These are phyloP conservation scores for Dryadula phaetusa DNA, from an alignment of 2,888 invertebrate species.

Conservation along the genomic window DNA sequence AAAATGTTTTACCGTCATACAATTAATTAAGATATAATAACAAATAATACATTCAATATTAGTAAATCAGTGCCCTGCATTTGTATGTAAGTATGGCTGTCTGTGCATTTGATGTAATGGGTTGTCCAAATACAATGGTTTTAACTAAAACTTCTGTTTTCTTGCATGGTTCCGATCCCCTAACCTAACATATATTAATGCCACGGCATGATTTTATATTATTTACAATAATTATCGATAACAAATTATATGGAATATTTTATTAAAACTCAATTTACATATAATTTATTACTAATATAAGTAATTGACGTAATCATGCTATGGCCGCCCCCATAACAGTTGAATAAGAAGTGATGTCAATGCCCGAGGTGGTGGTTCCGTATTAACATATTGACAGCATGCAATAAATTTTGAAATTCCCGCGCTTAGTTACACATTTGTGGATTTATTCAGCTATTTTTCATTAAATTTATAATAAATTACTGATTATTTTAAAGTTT, in stretches of 20 bases:
- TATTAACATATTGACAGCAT: constrained; percentile 39
- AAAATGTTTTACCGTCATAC: not conserved
- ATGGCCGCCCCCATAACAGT: constrained; percentile 39
- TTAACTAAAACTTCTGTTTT: constrained; percentile 76
- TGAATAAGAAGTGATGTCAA: constrained; percentile 29
- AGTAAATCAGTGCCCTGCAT: constrained; percentile 42
- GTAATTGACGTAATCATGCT: constrained; percentile 40
- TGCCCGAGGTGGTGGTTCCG: constrained; percentile 40
- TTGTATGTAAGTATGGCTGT: constrained; percentile 66
- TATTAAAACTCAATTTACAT: too few species aligned
- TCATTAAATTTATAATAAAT: not conserved
- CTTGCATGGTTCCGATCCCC: constrained; percentile 75
- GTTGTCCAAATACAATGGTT: constrained; percentile 77
- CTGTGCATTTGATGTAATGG: constrained; percentile 74
- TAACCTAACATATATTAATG: constrained; percentile 54
- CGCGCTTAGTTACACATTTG: constrained; percentile 16
- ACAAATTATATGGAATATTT: too few species aligned
- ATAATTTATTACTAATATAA: not conserved
- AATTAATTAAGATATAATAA: not conserved
- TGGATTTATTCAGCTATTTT: not conserved
- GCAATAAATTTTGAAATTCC: constrained; percentile 24
- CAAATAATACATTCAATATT: not conserved
- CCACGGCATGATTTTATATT: constrained; percentile 60
- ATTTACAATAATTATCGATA: too few species aligned
- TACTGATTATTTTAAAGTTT: too few species aligned